A percentile compares a stretch with the other conserved stretches of the same genome.
phyloP scores from a whole-genome alignment of 2,888 invertebrate genomes.

The Tortrix viridana region DNA sequence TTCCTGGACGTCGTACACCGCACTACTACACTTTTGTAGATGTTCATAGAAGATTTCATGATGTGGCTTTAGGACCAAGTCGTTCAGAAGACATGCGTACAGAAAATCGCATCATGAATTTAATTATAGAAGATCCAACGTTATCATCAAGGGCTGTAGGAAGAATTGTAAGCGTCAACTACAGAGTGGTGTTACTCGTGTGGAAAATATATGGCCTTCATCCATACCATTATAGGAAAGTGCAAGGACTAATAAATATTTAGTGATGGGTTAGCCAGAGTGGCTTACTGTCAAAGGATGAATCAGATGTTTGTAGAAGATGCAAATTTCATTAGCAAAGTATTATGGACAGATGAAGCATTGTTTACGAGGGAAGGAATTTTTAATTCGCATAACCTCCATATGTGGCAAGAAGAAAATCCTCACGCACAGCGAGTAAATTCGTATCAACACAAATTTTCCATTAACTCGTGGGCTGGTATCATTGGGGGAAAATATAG shows the following conservation, averaged over 20 bases:
- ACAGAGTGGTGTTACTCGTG: background rate
- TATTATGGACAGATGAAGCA: conserved; percentile 12
- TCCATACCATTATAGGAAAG: conserved; percentile 3
- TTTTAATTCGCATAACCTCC: conserved; percentile 14
- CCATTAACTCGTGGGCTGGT: conserved; percentile 8
- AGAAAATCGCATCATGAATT: conserved; percentile 15
- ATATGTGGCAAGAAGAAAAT: conserved; percentile 14
- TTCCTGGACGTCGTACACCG: background rate
- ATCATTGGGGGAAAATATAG: conserved; percentile 6
- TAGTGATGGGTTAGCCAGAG: conserved; percentile 14
- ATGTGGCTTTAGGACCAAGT: background rate
- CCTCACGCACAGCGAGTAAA: conserved; percentile 2
- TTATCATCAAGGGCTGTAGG: conserved; percentile 12
- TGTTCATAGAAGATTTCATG: conserved; percentile 1
- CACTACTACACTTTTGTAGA: background rate
- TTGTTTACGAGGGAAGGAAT: conserved; percentile 15
- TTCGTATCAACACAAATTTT: conserved; percentile 10
- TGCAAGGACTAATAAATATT: conserved; percentile 1
- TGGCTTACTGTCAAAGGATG: conserved; percentile 14
- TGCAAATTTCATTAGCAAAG: conserved; percentile 10
- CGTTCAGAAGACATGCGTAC: background rate
- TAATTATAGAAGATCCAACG: conserved; percentile 9
- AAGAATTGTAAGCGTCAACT: conserved; percentile 12
- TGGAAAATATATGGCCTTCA: conserved; percentile 8
- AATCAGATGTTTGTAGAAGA: conserved; percentile 17